Percentiles rank a stretch among this genome's conserved stretches.
Conservation (phyloP, 2,113 vertebrate genomes). For the Syngnathus typhle region DNA sequence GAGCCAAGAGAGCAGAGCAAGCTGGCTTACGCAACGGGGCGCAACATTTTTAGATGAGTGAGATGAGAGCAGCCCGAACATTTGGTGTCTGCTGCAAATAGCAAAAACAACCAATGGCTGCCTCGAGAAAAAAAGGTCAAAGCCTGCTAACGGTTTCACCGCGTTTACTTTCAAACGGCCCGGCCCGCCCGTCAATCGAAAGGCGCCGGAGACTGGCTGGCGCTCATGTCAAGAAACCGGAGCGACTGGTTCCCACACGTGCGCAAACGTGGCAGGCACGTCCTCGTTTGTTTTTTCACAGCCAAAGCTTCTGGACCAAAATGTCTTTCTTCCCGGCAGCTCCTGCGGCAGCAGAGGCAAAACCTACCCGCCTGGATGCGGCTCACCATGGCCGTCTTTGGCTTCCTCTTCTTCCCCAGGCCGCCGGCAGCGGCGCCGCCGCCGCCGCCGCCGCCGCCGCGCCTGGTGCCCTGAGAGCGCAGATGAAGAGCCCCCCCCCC, state of each 20-base stretch:
- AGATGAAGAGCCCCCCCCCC: constrained; percentile 49
- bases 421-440: constrained; percentile 36
- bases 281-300: not conserved
- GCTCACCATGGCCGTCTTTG: constrained; percentile 54
- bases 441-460: constrained; percentile 31
- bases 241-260: not conserved
- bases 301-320: not conserved
- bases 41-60: constrained; percentile 47
- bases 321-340: constrained; percentile 29
- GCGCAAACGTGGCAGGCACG: not conserved
- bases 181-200: no score
- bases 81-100: no score
- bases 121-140: no score
- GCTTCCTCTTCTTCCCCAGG: constrained; percentile 63
- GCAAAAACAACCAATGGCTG: no score
- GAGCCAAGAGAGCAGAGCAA: constrained; percentile 2
- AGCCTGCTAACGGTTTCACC: no score
- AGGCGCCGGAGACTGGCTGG: not conserved
- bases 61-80: constrained; percentile 13
- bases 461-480: constrained; percentile 14
- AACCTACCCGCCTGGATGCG: constrained; percentile 65
- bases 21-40: constrained; percentile 64
- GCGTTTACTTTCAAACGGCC: no score
- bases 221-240: not conserved
- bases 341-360: constrained; percentile 57